These are phyloP conservation scores for Thrips palmi DNA, from an alignment of 1,140 invertebrate genomes.

Conservation along the genomic window DNA sequence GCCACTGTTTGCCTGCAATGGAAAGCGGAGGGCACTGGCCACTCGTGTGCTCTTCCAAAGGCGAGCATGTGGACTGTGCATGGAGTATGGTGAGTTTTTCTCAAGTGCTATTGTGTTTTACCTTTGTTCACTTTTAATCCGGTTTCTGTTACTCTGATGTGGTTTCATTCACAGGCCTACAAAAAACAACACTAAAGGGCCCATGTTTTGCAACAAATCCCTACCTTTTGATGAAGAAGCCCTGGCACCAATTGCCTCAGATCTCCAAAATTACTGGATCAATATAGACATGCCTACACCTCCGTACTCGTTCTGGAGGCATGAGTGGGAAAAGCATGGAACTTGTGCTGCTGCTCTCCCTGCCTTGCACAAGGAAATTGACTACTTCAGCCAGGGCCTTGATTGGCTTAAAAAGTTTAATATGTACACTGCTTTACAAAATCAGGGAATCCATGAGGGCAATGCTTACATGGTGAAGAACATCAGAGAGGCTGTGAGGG, in stretches of 20 bases:
- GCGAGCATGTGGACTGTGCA: slow-evolving; percentile 56
- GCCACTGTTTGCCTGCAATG: slow-evolving; percentile 51
- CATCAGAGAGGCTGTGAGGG: slow-evolving; percentile 35
- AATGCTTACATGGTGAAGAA: slow-evolving; percentile 31
- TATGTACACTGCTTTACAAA: slow-evolving; percentile 37
- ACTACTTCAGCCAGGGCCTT: slow-evolving; percentile 53
- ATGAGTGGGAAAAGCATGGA: slow-evolving; percentile 74
- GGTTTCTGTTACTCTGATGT: neutral
- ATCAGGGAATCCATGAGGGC: slow-evolving; percentile 31
- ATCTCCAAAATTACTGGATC: slow-evolving; percentile 48
- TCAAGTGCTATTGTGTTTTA: slow-evolving; percentile 3
- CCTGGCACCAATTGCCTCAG: slow-evolving; percentile 34
- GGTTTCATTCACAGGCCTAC: slow-evolving; percentile 35
- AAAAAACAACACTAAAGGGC: slow-evolving; percentile 40
- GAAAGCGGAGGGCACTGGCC: slow-evolving; percentile 29
- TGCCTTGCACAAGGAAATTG: slow-evolving; percentile 39
- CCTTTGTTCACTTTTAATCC: slow-evolving; percentile 3
- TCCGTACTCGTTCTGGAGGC: slow-evolving; percentile 48
- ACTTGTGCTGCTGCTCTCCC: slow-evolving; percentile 48
- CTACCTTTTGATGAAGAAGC: slow-evolving; percentile 38
- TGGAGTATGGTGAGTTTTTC: slow-evolving; percentile 40
- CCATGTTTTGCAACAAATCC: slow-evolving; percentile 44
- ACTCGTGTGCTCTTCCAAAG: slow-evolving; percentile 41
- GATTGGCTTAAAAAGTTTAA: slow-evolving; percentile 39
- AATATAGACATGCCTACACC: slow-evolving; percentile 40